Evolutionary conservation across 1,140 invertebrate species (phyloP).

Genomic region (Lasaia peninsularis): DNA sequence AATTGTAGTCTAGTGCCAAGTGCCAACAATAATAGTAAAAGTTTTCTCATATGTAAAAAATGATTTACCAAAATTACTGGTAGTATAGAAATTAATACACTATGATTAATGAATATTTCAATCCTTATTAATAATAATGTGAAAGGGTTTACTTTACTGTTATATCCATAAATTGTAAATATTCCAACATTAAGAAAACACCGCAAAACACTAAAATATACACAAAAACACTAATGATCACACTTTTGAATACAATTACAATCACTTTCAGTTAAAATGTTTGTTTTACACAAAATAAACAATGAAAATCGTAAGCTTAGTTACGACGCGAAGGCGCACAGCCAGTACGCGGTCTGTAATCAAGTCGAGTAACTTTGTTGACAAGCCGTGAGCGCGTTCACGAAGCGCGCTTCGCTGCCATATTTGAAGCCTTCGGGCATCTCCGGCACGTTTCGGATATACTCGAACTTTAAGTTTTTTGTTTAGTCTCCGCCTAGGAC

Average conservation of each 20-base stretch:
- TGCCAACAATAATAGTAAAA: too few relatives aligned
- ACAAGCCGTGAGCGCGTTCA: conserved; percentile 50
- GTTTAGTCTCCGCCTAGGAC: too few relatives aligned
- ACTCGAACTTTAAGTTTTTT: conserved; percentile 32
- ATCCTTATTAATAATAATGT: too few relatives aligned
- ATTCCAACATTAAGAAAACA: conserved; percentile 28
- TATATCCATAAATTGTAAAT: conserved; percentile 17
- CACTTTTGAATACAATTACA: conserved; percentile 19
- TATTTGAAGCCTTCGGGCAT: conserved; percentile 51
- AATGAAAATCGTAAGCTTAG: conserved; percentile 25
- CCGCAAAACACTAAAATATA: conserved; percentile 15
- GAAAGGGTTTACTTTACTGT: neutral
- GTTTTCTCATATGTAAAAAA: too few relatives aligned
- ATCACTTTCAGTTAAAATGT: conserved; percentile 13
- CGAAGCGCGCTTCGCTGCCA: conserved; percentile 45
- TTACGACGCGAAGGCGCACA: conserved; percentile 40
- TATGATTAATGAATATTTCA: too few relatives aligned
- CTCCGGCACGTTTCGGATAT: conserved; percentile 44
- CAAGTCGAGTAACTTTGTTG: conserved; percentile 66
- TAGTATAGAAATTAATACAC: too few relatives aligned
- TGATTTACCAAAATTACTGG: too few relatives aligned
- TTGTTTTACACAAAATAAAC: conserved; percentile 19
- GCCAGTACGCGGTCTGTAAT: conserved; percentile 38
- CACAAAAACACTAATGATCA: conserved; percentile 19
- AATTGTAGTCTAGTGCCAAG: too few relatives aligned